Evolutionary conservation across 2,888 invertebrate species (phyloP).

Genomic region (Drosophila greeni): DNA sequence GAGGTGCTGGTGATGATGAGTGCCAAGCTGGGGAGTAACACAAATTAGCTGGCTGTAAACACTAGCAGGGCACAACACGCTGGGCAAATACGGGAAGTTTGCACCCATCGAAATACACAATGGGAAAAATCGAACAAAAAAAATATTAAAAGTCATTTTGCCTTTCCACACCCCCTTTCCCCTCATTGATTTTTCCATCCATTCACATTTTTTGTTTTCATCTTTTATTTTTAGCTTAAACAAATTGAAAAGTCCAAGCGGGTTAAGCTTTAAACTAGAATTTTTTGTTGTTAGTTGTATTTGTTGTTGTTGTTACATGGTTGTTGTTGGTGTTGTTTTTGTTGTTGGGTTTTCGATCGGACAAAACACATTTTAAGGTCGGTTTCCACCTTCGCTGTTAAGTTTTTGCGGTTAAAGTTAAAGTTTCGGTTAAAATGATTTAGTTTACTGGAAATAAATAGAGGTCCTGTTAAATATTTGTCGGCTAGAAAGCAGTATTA

Average conservation of each 20-base stretch:
- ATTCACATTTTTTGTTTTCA: constrained; percentile 4
- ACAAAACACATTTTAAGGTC: not conserved
- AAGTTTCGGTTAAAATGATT: not conserved
- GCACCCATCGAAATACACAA: constrained; percentile 19
- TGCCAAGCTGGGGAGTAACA: constrained; percentile 24
- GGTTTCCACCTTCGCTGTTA: not conserved
- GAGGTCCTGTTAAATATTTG: not conserved
- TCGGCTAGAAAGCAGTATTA: not conserved
- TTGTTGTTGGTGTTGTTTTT: constrained; percentile 15
- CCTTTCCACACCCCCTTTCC: not conserved
- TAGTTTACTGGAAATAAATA: not conserved
- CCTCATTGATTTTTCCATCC: constrained; percentile 30
- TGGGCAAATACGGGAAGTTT: constrained; percentile 63
- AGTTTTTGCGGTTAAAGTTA: not conserved
- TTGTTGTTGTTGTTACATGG: not conserved
- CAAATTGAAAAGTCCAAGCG: constrained; percentile 47
- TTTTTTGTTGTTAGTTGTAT: constrained; percentile 31
- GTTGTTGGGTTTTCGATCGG: constrained; percentile 34
- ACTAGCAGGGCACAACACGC: constrained; percentile 39
- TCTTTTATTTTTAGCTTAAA: constrained; percentile 37
- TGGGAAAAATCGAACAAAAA: constrained; percentile 8
- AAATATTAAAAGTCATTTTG: constrained; percentile 10
- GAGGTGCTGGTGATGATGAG: too few species aligned
- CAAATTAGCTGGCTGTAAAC: constrained; percentile 55
- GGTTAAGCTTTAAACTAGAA: constrained; percentile 44